Evolutionary conservation across 2,113 vertebrate species (phyloP), one percentile per base, ranked within the genome.

Genomic region (Pseudorhombus dupliciocellatus): DNA sequence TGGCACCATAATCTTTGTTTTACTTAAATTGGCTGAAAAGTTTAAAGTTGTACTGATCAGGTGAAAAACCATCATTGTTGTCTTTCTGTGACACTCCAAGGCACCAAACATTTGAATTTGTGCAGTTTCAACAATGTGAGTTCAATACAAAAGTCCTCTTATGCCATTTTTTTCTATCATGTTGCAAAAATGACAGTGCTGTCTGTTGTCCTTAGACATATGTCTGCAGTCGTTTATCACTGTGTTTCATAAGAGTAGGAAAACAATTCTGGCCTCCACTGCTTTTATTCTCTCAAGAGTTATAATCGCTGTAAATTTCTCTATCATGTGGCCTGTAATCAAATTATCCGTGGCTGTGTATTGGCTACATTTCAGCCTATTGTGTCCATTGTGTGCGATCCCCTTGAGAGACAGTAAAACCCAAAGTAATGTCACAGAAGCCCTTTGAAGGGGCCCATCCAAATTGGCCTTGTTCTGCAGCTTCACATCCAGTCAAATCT

Each of bases 301-400:
- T 85, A 90, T 84, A 77, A 70, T 83, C 70, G 73, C 77, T 72
- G 78, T 86, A 86, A 78, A 83, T 88, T 73, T 80, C 70, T 71
- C 70, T 69, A 72, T 80, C 60, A 56, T 70, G 66, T 75, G 80
- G 67, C 46, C 70, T 79, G 59, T 80, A 87, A 88, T 88, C 57
- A 66, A 84, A 87, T 88, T 86, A 82, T 84, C 79, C 66, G 76
- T 75, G 84, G 64, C 50, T 71, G 70, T 68, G 34, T 62, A 70
- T 64, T 75, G 73, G 73, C 77, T 21, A 82, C 81, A 87, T 87
- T 86, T 88, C 79, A 82, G 30, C 50, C 75, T 24, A 72, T 83
- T 85, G 85, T 88, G 67, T 66, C 68, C 72, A 75, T 79, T 86
- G 82, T 84, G 60, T 70, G 65, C 31, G 68, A 57, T 70, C 60